Base-by-base conservation (phyloP, 1,140 invertebrate species). In the Tetragnatha versicolor region DNA sequence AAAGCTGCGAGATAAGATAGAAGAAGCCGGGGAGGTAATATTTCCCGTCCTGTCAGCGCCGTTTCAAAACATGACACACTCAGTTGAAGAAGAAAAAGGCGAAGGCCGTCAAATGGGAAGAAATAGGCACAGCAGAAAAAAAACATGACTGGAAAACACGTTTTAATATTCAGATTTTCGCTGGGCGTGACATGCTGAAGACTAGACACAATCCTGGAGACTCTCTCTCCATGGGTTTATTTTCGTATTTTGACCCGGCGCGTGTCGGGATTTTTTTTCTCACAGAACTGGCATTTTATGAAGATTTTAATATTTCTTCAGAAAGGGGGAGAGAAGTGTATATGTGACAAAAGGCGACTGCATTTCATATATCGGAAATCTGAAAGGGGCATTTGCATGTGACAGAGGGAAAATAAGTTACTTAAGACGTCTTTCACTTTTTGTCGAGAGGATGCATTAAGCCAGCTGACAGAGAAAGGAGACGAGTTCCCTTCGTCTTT, bases 101-200 rank as follows among this genome's bases (percentile, higher is more conserved):
- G 55, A 17, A 17, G 1, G 12, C 17, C 7, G 17, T 45, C 39
- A 45, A 63, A 69, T 49, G 45, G 35, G 47, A 55, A 12, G 60
- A 22, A 42, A 20, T 22, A 39, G 27, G 25, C 22, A 51, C 60
- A n/a, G 33, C 25, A 29, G 51, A 20, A 17, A 68, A 69, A 53
- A 69, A 17, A 35, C 29, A 17, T 17, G 25, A 60, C 25, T 20
- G 37, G 53, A 73, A 60, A 73, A 73, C 69, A 73, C 55, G 69
- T 61, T 73, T 73, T 73, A 73, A 73, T 73, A 73, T 73, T 73
- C 69, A 73, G 69, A 73, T 73, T 73, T 73, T 61, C 39, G 51
- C 69, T 73, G 60, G 69, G 69, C 69, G 69, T 73, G 69, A 73
- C 53, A 60, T 1, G 66, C 45, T 29, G 39, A 55, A 60, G 69